Evolutionary conservation across 2,797 vertebrate species (phyloP).

Genomic region (Poecilia velifera): DNA sequence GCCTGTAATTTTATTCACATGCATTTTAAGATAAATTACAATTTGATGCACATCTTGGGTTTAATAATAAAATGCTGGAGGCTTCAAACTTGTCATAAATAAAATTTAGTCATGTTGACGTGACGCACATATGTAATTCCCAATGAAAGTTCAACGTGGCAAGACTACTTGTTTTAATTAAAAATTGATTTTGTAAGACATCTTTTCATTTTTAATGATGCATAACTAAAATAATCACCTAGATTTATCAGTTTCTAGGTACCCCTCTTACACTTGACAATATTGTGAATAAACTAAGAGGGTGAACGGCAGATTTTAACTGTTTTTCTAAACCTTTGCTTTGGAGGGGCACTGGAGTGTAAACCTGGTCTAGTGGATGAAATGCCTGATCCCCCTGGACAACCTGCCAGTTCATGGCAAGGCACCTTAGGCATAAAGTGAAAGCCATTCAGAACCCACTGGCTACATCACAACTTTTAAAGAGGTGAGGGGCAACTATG

Average conservation of each 20-base stretch:
- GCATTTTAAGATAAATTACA: slow-evolving; percentile 53
- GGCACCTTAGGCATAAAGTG: not conserved
- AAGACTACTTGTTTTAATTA: slow-evolving; percentile 1
- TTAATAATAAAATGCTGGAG: slow-evolving; percentile 17
- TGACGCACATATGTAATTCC: slow-evolving; percentile 13
- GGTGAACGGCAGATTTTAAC: not conserved
- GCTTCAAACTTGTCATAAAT: slow-evolving; percentile 38
- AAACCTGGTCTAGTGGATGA: not conserved
- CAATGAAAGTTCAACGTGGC: slow-evolving; percentile 7
- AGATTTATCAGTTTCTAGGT: not conserved
- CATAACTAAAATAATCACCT: not conserved
- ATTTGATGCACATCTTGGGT: slow-evolving; percentile 30
- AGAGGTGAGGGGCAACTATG: not conserved
- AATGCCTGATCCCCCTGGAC: not conserved
- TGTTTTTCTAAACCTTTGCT: not conserved
- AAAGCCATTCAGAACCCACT: not conserved
- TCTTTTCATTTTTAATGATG: not conserved
- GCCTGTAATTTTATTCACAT: slow-evolving; percentile 44
- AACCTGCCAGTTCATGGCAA: not conserved
- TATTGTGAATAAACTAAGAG: not conserved
- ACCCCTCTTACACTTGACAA: not conserved
- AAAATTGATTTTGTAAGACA: not conserved
- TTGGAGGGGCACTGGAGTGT: not conserved
- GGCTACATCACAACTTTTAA: not conserved
- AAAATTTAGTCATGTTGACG: slow-evolving; percentile 6